These are phyloP conservation scores for Struthio camelus DNA, from an alignment of 2,113 vertebrate species.

Conservation along the genomic window DNA sequence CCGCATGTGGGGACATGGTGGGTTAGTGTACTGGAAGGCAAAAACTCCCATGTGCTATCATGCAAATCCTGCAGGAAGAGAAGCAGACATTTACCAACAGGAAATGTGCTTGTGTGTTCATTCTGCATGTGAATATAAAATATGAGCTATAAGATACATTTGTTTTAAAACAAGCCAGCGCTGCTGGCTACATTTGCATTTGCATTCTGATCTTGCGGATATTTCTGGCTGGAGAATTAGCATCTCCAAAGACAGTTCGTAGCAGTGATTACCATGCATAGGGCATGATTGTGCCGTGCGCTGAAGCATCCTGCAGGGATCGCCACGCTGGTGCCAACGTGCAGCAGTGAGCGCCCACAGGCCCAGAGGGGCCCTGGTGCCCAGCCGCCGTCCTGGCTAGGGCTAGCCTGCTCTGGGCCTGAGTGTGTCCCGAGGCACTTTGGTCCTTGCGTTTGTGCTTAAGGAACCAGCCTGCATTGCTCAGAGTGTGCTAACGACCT, in stretches of 20 bases:
- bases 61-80: conserved; percentile 32
- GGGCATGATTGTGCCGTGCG: rapidly evolving
- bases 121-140: not conserved
- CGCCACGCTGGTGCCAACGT: not conserved
- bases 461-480: rapidly evolving
- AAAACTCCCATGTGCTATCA: conserved; percentile 5
- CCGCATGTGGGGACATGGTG: not conserved
- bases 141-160: not conserved
- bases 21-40: not conserved
- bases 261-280: not conserved
- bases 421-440: no score
- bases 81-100: not conserved
- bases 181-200: not conserved
- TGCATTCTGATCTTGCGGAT: not conserved
- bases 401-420: no score
- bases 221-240: not conserved
- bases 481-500: not conserved
- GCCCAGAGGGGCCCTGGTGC: not conserved
- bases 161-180: conserved; percentile 17
- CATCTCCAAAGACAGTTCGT: not conserved
- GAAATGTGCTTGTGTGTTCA: not conserved
- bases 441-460: rapidly evolving
- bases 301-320: not conserved
- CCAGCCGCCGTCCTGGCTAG: not conserved
- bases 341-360: rapidly evolving